Conservation (phyloP, 2,113 vertebrate genomes). For the Callithrix jacchus region DNA sequence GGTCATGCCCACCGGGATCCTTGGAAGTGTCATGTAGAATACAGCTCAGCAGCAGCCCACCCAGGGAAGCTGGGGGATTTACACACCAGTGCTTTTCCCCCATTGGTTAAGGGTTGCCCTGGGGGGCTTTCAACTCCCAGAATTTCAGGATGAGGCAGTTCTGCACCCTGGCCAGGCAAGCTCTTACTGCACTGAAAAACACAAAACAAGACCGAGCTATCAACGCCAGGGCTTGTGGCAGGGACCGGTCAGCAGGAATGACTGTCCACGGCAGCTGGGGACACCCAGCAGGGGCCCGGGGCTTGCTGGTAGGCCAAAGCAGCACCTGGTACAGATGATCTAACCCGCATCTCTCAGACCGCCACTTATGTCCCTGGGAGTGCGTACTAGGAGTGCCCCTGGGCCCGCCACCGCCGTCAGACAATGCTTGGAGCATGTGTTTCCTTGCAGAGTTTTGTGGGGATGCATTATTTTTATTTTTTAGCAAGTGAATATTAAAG, state of each 20-base stretch:
- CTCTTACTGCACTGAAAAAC: not conserved
- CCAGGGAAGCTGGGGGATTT: not conserved
- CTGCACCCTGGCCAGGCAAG: not conserved
- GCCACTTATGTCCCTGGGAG: accelerated
- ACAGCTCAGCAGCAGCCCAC: not conserved
- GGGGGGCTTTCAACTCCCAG: not conserved
- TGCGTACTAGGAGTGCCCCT: accelerated
- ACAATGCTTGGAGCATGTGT: too few species aligned
- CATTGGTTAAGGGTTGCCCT: not conserved
- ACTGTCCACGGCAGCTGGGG: too few species aligned
- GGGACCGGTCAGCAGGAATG: not conserved
- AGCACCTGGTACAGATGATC: not conserved
- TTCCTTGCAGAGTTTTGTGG: not conserved
- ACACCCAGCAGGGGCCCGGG: too few species aligned
- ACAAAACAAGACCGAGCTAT: not conserved
- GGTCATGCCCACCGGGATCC: not conserved
- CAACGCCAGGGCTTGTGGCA: too few species aligned
- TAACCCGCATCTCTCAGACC: not conserved
- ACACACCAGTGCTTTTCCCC: not conserved
- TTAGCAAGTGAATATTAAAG: not conserved
- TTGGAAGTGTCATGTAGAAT: not conserved
- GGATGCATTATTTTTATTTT: not conserved
- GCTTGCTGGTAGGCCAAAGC: not conserved
- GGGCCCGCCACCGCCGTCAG: accelerated
- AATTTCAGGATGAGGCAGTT: not conserved